These are phyloP conservation scores for Saiga tatarica DNA, from an alignment of 2,113 vertebrate species.

Conservation along the genomic window DNA sequence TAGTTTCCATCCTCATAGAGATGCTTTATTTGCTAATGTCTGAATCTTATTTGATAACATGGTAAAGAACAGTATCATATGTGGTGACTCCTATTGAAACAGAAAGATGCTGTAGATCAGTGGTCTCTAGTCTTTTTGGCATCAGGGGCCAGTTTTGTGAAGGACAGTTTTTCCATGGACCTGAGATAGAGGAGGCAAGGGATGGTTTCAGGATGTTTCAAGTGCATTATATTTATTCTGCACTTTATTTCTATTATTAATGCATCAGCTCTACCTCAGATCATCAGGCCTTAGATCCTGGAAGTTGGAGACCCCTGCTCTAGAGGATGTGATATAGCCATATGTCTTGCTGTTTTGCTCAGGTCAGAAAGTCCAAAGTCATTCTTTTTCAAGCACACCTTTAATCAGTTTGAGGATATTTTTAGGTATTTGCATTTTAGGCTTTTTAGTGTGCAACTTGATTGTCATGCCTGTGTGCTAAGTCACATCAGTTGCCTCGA, in stretches of 20 bases:
- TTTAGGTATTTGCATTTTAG: background rate
- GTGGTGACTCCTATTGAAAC: background rate
- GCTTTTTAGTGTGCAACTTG: background rate
- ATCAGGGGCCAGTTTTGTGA: background rate
- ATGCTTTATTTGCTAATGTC: background rate
- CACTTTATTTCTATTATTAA: background rate
- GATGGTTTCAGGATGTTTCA: background rate
- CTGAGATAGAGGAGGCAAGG: background rate
- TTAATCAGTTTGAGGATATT: background rate
- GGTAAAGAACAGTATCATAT: background rate
- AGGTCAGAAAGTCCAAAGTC: background rate
- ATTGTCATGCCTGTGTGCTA: background rate
- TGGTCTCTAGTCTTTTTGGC: background rate
- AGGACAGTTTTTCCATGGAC: background rate
- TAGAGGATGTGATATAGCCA: background rate
- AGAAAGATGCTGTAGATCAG: background rate
- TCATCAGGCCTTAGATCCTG: background rate
- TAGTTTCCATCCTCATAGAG: constrained; percentile 9
- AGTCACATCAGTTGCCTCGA: background rate
- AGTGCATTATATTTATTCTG: background rate
- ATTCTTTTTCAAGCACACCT: background rate
- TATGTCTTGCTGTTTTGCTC: background rate
- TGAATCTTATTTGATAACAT: background rate
- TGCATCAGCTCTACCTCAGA: background rate
- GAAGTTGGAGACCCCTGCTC: background rate